Conservation (phyloP, 2,797 vertebrate species). For the Anniella stebbinsi region DNA sequence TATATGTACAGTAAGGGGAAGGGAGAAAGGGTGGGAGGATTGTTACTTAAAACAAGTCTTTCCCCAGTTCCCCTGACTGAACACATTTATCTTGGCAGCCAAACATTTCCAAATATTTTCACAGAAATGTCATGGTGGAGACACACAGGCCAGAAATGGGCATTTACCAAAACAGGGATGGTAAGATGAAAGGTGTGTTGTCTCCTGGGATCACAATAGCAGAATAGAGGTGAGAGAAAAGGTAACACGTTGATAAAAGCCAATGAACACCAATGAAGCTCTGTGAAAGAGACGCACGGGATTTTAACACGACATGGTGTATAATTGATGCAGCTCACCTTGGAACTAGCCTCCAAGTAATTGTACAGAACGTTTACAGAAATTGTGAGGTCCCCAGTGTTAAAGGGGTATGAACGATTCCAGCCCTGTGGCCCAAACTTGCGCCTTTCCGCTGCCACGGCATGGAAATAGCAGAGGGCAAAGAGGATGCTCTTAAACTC, state of each 20-base stretch:
- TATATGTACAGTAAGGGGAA: constrained; percentile 7
- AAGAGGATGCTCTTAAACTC: constrained; percentile 96
- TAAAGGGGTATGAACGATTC: constrained; percentile 95
- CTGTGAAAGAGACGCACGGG: background rate
- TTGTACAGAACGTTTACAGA: constrained; percentile 93
- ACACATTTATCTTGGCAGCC: constrained; percentile 13
- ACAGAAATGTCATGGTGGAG: background rate
- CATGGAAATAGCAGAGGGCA: constrained; percentile 95
- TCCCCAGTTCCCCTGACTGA: constrained; percentile 19
- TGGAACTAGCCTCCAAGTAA: constrained; percentile 92
- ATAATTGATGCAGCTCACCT: constrained; percentile 77
- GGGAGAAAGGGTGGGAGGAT: constrained; percentile 9
- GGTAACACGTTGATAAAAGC: background rate
- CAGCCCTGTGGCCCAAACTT: constrained; percentile 96
- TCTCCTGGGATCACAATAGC: background rate
- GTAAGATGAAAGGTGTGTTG: background rate
- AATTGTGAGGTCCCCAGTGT: constrained; percentile 92
- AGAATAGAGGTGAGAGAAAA: background rate
- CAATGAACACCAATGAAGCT: background rate
- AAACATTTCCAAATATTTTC: constrained; percentile 11
- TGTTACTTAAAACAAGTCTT: constrained; percentile 27
- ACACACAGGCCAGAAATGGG: background rate
- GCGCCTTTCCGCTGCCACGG: constrained; percentile 91
- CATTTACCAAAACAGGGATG: background rate
- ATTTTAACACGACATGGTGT: background rate